A percentile compares a stretch with the other conserved stretches of the same genome.
Evolutionary conservation across 2,888 invertebrate genomes (phyloP).

Genomic region (Allolobophora icterica): DNA sequence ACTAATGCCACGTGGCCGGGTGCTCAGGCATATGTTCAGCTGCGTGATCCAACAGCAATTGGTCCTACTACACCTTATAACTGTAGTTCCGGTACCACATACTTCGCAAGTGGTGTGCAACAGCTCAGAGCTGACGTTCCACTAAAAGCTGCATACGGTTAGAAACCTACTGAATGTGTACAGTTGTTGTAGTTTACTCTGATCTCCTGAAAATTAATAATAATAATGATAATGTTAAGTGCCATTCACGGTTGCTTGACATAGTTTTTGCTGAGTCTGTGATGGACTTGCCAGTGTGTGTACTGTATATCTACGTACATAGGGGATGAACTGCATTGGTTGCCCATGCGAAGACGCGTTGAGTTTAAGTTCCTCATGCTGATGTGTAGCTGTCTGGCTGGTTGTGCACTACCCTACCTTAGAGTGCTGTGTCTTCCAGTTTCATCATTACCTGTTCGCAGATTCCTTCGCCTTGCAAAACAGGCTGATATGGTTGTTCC

Average conservation of each 20-base stretch:
- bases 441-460: too few relatives aligned
- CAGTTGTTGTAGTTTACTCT: neutral
- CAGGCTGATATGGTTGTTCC: too few relatives aligned
- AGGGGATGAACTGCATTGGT: too few relatives aligned
- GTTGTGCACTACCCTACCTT: too few relatives aligned
- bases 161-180: neutral
- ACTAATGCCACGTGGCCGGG: neutral
- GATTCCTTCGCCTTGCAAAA: too few relatives aligned
- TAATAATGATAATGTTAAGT: too few relatives aligned
- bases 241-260: neutral
- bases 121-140: neutral
- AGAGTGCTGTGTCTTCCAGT: too few relatives aligned
- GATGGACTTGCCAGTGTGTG: too few relatives aligned
- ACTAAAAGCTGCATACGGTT: neutral
- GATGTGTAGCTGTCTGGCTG: too few relatives aligned
- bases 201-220: neutral
- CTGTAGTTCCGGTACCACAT: neutral
- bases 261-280: neutral
- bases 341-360: too few relatives aligned
- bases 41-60: neutral
- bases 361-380: too few relatives aligned
- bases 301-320: too few relatives aligned
- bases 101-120: neutral
- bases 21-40: neutral
- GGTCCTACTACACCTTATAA: neutral